A percentile compares a stretch with the other conserved stretches of the same genome.
phyloP scores from a whole-genome alignment of 2,888 invertebrate genomes.

The Latrodectus hesperus region DNA sequence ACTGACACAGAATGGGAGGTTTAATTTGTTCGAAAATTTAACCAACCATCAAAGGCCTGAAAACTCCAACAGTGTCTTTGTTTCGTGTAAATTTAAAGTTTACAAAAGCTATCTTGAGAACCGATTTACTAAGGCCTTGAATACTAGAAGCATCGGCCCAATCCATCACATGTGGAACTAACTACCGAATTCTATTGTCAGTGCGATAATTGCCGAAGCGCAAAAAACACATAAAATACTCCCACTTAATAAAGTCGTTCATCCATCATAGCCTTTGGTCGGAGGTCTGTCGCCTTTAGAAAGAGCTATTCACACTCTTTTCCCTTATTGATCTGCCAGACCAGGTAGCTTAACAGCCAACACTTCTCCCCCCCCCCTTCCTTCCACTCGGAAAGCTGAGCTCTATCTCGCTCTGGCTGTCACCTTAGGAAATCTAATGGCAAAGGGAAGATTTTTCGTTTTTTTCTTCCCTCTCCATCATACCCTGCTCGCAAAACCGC shows the following conservation, averaged over 20 bases:
- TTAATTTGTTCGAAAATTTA: too few relatives aligned
- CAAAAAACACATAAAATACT: conserved; percentile 64
- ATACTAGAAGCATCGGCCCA: conserved; percentile 23
- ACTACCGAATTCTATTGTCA: conserved; percentile 62
- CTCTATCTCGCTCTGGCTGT: conserved; percentile 33
- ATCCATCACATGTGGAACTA: conserved; percentile 44
- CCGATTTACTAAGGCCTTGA: conserved; percentile 30
- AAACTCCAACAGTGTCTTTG: conserved; percentile 7
- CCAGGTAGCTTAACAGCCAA: conserved; percentile 30
- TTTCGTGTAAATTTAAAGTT: conserved; percentile 23
- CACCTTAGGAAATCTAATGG: conserved; percentile 41
- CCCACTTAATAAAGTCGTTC: conserved; percentile 61
- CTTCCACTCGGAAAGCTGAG: background rate
- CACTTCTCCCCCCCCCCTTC: conserved; percentile 20
- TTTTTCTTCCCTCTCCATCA: conserved; percentile 12
- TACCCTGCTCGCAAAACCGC: conserved; percentile 27
- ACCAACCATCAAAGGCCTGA: too few relatives aligned
- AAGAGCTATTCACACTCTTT: conserved; percentile 40
- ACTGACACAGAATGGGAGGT: too few relatives aligned
- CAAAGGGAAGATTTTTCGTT: conserved; percentile 3
- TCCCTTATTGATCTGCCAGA: conserved; percentile 46
- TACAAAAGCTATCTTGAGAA: conserved; percentile 33
- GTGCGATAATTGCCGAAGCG: conserved; percentile 57
- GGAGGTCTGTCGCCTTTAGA: conserved; percentile 43
- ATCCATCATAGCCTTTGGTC: conserved; percentile 51